Conservation (phyloP, 2,797 vertebrate genomes). For the Setipinna tenuifilis region DNA sequence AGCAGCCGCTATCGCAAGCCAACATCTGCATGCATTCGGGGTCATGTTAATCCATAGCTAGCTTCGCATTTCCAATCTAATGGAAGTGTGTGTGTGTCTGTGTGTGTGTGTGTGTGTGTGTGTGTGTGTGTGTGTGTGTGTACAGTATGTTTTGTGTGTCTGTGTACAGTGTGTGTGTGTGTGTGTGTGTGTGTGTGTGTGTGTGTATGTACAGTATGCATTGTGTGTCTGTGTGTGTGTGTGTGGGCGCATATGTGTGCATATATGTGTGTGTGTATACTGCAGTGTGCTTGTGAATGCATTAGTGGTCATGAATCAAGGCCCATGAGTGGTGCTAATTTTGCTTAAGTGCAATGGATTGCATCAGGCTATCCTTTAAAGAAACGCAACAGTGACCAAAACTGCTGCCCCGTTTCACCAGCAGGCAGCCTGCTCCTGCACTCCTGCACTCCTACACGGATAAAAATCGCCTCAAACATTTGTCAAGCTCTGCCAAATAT, state of each 20-base stretch:
- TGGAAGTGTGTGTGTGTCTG: slow-evolving; percentile 7
- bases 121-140: background rate
- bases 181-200: background rate
- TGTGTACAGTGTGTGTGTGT: background rate
- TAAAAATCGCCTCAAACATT: background rate
- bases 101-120: background rate
- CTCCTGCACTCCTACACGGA: background rate
- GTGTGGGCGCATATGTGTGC: background rate
- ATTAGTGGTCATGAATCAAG: background rate
- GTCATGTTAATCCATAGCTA: background rate
- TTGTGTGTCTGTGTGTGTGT: background rate
- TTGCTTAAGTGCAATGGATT: background rate
- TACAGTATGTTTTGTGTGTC: background rate
- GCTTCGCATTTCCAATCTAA: background rate
- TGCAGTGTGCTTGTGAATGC: background rate
- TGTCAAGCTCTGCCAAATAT: slow-evolving; percentile 3
- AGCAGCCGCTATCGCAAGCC: slow-evolving; percentile 11
- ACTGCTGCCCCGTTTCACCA: background rate
- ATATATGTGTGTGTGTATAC: background rate
- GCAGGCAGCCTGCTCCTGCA: background rate
- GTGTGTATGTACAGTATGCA: background rate
- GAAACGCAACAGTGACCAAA: slow-evolving; percentile 14
- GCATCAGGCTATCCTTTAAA: background rate
- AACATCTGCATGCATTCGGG: slow-evolving; percentile 12
- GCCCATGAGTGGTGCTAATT: background rate